Base-by-base conservation (phyloP, 2,888 invertebrate genomes). In the Miltochrista miniata region DNA sequence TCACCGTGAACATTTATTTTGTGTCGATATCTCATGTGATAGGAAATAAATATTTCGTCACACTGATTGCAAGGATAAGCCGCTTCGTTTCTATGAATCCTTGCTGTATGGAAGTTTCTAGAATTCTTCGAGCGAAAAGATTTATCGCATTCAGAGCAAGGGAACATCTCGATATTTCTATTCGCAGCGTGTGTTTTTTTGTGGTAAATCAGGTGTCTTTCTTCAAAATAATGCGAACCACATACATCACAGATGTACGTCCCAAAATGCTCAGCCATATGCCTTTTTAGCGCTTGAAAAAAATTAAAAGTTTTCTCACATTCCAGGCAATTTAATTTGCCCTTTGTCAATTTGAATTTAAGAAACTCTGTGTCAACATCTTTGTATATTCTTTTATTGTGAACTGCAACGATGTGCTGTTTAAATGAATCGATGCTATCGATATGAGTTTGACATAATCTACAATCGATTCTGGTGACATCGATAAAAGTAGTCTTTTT, bases 141-240 rank as follows among this genome's bases (percentile, higher is more conserved):
- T 18, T 79, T 79, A 0, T 79, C 79, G 39, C 85, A 88, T 1
- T 76, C 74, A 1, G 77, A 69, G 56, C 92, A 93, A 1, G 79
- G 76, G 58, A 79, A 76, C 37, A 53, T 45, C 37, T 48, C 48
- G 7, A 53, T 12, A 34, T 7, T 41, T 1, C 81, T 81, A 44
- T 80, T 83, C 5, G 56, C 81, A 2, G 52, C 79, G 14, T 85
- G 85, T 43, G 78, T 80, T 42, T 83, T 78, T 40, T 70, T 58
- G 7, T 53, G 52, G 8, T 48, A 48, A 0, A 48, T 13, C 11
- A 53, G 56, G 40, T 85, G 83, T 0, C 81, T 56, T 7, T 79
- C 78, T 48, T 85, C 83, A 0, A 83, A 76, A 36, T 87, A 91
- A 29, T 53, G 52, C 0, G 79, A 81, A 0, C 83, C 79, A 35